A percentile compares a stretch with the other conserved stretches of the same genome.
phyloP scores from a whole-genome alignment of 2,888 invertebrate genomes.

The Luperina testacea region DNA sequence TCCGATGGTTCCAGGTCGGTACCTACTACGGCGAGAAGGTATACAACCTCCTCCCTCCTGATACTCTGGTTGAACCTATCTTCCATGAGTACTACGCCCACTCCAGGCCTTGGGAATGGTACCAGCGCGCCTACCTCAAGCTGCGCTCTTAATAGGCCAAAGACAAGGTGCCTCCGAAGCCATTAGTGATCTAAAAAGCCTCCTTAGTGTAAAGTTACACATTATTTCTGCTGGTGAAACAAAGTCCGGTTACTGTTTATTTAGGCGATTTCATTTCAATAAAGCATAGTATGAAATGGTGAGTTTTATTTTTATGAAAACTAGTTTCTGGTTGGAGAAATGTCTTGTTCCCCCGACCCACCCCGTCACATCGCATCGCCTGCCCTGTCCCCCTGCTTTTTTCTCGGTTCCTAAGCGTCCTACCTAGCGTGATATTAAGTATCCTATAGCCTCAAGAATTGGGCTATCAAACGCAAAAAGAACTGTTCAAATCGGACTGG shows the following conservation, averaged over 20 bases:
- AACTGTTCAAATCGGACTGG: too few species aligned
- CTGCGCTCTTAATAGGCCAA: slow-evolving; percentile 86
- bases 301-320: slow-evolving; percentile 32
- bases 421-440: too few species aligned
- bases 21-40: slow-evolving; percentile 96
- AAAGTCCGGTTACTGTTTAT: slow-evolving; percentile 66
- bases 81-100: slow-evolving; percentile 94
- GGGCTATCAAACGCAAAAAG: too few species aligned
- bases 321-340: too few species aligned
- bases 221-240: slow-evolving; percentile 24
- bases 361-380: too few species aligned
- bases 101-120: slow-evolving; percentile 86
- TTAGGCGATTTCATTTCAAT: slow-evolving; percentile 68
- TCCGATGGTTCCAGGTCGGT: slow-evolving; percentile 90
- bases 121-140: slow-evolving; percentile 88
- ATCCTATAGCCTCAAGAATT: too few species aligned
- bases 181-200: slow-evolving; percentile 19
- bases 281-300: slow-evolving; percentile 48
- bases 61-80: slow-evolving; percentile 91
- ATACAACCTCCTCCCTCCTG: slow-evolving; percentile 92
- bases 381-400: too few species aligned
- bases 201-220: slow-evolving; percentile 16
- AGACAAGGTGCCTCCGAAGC: slow-evolving; percentile 17
- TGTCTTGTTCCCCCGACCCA: too few species aligned
- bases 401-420: too few species aligned